Base-by-base conservation (phyloP, 2,888 invertebrate genomes). In the Neoascia interrupta region DNA sequence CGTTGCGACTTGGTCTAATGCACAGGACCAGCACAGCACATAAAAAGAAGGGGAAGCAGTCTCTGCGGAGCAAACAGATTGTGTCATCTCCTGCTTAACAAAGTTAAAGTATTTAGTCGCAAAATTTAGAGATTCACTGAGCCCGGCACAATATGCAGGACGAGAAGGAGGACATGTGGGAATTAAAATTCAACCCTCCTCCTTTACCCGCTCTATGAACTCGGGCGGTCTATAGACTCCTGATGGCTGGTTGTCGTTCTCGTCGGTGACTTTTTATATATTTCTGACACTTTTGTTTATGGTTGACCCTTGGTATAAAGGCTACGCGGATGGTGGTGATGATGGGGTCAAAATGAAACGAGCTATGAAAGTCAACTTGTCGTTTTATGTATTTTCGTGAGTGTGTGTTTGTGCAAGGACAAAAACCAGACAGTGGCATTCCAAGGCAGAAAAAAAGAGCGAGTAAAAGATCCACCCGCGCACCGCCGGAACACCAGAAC, bases 61-160 rank as follows among this genome's bases (percentile, higher is more conserved):
- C 66, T 80, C 63, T 60, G 3, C 73, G 64, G 51, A 64, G 37
- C 72, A 69, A 81, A 58, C 75, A 79, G 79, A 79, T 79, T 79
- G 79, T 79, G 79, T 79, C 79, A 79, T 79, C 79, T 73, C 73
- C 73, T 79, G 79, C 79, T 61, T 79, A 79, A 73, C 79, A 73
- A 79, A 79, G 79, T 79, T 79, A 73, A 73, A 73, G 73, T 73
- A 79, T 79, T 73, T 73, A 79, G 79, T 73, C 61, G 54, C 54
- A 73, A 73, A 79, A 79, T 79, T 79, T 79, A 68, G 79, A 79
- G 79, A 79, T 73, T 79, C 79, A 79, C 79, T 73, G 73, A 73
- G 60, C 60, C 49, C 23, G 61, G 31, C 64, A 60, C 51, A 61
- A 56, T 72, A 47, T 49, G 47, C 8, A 45, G 15, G 34, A 34